Evolutionary conservation across 2,113 vertebrate genomes (phyloP).

Genomic region (Trinectes maculatus): DNA sequence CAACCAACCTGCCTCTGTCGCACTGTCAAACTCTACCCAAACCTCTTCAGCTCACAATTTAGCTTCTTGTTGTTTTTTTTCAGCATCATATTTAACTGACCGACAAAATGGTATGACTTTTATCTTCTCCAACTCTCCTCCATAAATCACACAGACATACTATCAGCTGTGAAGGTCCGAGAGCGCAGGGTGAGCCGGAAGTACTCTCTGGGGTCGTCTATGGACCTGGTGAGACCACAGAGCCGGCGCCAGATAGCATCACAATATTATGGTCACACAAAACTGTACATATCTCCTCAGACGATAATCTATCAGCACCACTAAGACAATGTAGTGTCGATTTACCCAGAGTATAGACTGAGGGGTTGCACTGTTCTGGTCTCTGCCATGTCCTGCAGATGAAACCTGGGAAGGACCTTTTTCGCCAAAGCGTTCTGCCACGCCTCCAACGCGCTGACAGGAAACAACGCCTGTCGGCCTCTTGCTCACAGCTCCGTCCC

Average conservation of each 20-base stretch:
- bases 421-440: slow-evolving; percentile 80
- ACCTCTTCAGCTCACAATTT: neutral
- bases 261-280: neutral
- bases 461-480: slow-evolving; percentile 68
- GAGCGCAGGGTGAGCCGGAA: slow-evolving; percentile 60
- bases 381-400: slow-evolving; percentile 48
- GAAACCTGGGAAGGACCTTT: slow-evolving; percentile 70
- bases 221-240: slow-evolving; percentile 68
- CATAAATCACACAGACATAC: neutral
- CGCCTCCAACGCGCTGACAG: slow-evolving; percentile 73
- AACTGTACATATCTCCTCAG: neutral
- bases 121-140: neutral
- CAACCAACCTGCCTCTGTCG: no score
- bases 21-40: no score
- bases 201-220: slow-evolving; percentile 70
- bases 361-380: neutral
- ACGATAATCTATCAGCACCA: no score
- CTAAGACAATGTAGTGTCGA: no score
- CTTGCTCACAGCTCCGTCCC: slow-evolving; percentile 78
- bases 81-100: slow-evolving; percentile 21
- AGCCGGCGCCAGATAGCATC: neutral
- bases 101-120: neutral
- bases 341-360: no score
- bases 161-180: slow-evolving; percentile 36
- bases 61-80: neutral